phyloP scores from a whole-genome alignment of 1,140 invertebrate genomes.

The Drosophila neocordata region DNA sequence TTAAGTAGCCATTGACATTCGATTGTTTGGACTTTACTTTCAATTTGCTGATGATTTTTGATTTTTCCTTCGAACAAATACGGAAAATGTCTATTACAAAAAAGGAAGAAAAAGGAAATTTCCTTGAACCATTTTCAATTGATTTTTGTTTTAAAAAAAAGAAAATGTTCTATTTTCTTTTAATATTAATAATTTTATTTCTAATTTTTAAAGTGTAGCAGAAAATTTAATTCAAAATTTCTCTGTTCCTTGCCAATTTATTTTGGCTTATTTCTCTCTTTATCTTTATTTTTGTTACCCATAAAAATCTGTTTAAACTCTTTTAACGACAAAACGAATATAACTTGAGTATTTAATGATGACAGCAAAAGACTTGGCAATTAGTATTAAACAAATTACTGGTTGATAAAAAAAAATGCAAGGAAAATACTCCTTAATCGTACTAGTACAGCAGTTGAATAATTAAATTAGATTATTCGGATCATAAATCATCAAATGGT shows the following conservation, averaged over 20 bases:
- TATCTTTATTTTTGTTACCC: constrained; percentile 13
- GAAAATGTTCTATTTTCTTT: not conserved
- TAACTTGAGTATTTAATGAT: not conserved
- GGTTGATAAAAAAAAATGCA: too few species aligned
- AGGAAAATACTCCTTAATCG: too few species aligned
- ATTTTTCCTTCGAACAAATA: constrained; percentile 26
- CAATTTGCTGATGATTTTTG: constrained; percentile 73
- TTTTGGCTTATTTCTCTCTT: too few species aligned
- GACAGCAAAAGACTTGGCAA: not conserved
- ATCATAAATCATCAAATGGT: too few species aligned
- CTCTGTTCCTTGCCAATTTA: too few species aligned
- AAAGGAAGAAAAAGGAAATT: not conserved
- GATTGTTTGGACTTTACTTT: constrained; percentile 71
- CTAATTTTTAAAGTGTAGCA: not conserved
- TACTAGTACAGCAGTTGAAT: too few species aligned
- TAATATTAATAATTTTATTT: not conserved
- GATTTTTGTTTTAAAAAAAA: not conserved
- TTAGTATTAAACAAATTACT: not conserved
- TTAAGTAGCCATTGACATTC: constrained; percentile 59
- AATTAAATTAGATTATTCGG: too few species aligned
- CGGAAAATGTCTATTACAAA: not conserved
- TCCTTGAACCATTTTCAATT: not conserved
- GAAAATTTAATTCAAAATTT: not conserved
- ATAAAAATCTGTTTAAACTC: constrained; percentile 1
- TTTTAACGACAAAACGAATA: constrained; percentile 5